Evolutionary conservation across 2,797 vertebrate genomes (phyloP).

Genomic region (Epinephelus coioides): DNA sequence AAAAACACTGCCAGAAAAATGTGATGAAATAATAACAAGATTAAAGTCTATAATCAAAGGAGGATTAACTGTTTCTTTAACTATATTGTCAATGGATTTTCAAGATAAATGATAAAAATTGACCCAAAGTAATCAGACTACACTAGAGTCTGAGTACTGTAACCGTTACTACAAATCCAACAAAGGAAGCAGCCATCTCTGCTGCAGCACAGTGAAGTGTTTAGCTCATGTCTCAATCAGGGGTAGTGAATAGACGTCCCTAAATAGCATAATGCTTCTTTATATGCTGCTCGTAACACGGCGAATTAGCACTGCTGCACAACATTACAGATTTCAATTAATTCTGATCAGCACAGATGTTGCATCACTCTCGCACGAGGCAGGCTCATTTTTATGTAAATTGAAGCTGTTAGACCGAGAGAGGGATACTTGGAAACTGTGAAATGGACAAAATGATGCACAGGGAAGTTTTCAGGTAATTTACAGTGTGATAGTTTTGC

Average conservation of each 20-base stretch:
- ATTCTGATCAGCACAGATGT: constrained; percentile 89
- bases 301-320: constrained; percentile 86
- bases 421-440: constrained; percentile 66
- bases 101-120: background rate
- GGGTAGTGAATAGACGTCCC: constrained; percentile 78
- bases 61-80: too few relatives aligned
- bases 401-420: constrained; percentile 77
- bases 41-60: too few relatives aligned
- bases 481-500: constrained; percentile 36
- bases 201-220: constrained; percentile 64
- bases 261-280: constrained; percentile 85
- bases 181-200: constrained; percentile 26
- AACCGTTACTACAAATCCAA: background rate
- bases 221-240: constrained; percentile 83
- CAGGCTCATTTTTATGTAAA: constrained; percentile 87
- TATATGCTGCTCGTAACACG: constrained; percentile 82
- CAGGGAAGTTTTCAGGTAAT: constrained; percentile 52
- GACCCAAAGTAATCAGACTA: background rate
- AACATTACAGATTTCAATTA: constrained; percentile 89
- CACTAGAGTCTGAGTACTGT: background rate
- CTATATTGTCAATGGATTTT: background rate
- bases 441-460: constrained; percentile 59
- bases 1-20: too few relatives aligned
- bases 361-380: constrained; percentile 79
- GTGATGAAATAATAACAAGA: too few relatives aligned